These are phyloP conservation scores for Pegea sp. DNA, from an alignment of 23 tunicate genomes.

Conservation along the genomic window DNA sequence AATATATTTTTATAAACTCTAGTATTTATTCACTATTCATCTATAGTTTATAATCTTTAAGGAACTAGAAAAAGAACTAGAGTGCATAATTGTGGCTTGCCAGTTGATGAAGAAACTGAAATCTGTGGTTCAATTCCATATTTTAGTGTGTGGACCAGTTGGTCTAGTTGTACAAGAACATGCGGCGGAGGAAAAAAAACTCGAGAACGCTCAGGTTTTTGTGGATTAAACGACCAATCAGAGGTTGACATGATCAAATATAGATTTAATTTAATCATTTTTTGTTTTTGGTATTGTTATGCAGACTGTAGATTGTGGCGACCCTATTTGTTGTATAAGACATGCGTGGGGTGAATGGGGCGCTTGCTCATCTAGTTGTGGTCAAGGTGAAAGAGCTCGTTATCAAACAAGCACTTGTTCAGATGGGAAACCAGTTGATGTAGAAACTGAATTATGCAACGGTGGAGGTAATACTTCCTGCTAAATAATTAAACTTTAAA, in stretches of 20 bases:
- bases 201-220: conserved; percentile 39
- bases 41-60: too few species aligned
- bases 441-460: conserved; percentile 4
- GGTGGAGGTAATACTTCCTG: conserved; percentile 15
- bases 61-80: conserved; percentile 28
- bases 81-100: conserved; percentile 39
- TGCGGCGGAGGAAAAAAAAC: conserved; percentile 65
- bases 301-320: conserved; percentile 10
- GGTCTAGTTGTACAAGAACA: conserved; percentile 49
- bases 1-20: too few species aligned
- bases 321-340: conserved; percentile 10
- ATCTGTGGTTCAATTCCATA: conserved; percentile 44
- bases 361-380: conserved; percentile 24
- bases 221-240: conserved; percentile 23
- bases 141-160: conserved; percentile 46
- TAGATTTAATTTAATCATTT: too few species aligned
- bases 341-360: conserved; percentile 22
- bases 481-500: too few species aligned
- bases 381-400: conserved; percentile 9
- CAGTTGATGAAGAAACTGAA: conserved; percentile 14
- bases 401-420: conserved; percentile 14
- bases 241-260: too few species aligned
- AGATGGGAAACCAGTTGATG: conserved; percentile 3
- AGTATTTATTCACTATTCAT: too few species aligned
- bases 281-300: not conserved